Conservation (phyloP, 2,888 invertebrate species). For the Gymnocheta viridis region DNA sequence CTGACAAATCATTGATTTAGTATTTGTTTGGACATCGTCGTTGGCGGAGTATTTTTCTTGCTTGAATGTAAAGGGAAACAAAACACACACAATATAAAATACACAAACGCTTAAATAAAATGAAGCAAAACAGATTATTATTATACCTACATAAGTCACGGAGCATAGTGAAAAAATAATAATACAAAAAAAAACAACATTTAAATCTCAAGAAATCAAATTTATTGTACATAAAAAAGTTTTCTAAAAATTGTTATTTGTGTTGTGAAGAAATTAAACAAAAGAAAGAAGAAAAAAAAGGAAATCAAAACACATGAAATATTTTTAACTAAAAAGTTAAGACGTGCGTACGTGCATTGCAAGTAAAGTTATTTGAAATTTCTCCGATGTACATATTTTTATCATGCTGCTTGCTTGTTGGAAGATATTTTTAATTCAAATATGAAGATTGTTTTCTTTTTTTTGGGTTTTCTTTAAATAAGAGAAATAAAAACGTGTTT, state of each 20-base stretch:
- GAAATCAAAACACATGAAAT: slow-evolving; percentile 31
- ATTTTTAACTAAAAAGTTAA: slow-evolving; percentile 5
- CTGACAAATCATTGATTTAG: slow-evolving; percentile 75
- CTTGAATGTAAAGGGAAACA: slow-evolving; percentile 4
- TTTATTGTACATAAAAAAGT: slow-evolving; percentile 3
- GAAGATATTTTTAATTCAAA: not conserved
- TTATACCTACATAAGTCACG: slow-evolving; percentile 7
- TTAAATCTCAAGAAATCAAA: not conserved
- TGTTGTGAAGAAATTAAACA: not conserved
- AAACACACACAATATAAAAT: slow-evolving; percentile 19
- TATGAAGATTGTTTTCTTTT: not conserved
- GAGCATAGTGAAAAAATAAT: slow-evolving; percentile 45
- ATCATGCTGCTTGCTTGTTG: not conserved
- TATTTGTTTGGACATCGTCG: slow-evolving; percentile 81
- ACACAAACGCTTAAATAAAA: slow-evolving; percentile 34
- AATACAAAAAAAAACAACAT: not conserved
- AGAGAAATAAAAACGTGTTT: slow-evolving; percentile 42
- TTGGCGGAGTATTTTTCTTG: slow-evolving; percentile 75
- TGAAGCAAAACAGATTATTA: slow-evolving; percentile 22
- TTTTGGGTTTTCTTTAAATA: too few relatives aligned
- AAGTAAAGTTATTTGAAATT: slow-evolving; percentile 37
- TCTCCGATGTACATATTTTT: not conserved
- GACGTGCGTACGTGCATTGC: slow-evolving; percentile 47
- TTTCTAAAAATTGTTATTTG: slow-evolving; percentile 15
- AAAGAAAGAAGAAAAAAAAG: slow-evolving; percentile 13